Percentiles rank a stretch among this genome's conserved stretches.
phyloP scores from a whole-genome alignment of 2,113 vertebrate genomes.

The Picathartes gymnocephalus region DNA sequence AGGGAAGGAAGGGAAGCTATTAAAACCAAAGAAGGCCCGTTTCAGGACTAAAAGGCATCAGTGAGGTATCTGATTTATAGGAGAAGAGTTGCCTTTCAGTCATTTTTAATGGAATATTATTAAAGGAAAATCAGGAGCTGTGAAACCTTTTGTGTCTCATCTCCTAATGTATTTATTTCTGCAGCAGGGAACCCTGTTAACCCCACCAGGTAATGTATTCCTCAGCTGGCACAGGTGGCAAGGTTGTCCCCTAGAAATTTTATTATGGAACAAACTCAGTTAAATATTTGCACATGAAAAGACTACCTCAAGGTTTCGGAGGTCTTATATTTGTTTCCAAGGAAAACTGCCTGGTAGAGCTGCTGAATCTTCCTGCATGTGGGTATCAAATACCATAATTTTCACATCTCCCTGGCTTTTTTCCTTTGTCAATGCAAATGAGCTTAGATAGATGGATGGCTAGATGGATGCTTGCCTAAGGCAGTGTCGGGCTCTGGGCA shows the following conservation, averaged over 20 bases:
- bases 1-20: slow-evolving; percentile 48
- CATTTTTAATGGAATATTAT: slow-evolving; percentile 75
- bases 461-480: background rate
- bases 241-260: slow-evolving; percentile 72
- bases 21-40: slow-evolving; percentile 49
- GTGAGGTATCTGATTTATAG: slow-evolving; percentile 58
- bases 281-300: slow-evolving; percentile 69
- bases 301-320: slow-evolving; percentile 65
- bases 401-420: background rate
- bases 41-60: slow-evolving; percentile 31
- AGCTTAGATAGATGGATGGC: background rate
- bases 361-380: slow-evolving; percentile 12
- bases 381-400: slow-evolving; percentile 4
- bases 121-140: slow-evolving; percentile 72
- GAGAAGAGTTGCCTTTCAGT: slow-evolving; percentile 57
- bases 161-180: slow-evolving; percentile 77
- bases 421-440: background rate
- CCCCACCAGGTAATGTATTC: slow-evolving; percentile 73
- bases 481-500: slow-evolving; percentile 5
- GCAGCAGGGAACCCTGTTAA: slow-evolving; percentile 70
- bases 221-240: slow-evolving; percentile 53
- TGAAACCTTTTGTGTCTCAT: slow-evolving; percentile 67
- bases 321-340: slow-evolving; percentile 55
- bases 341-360: slow-evolving; percentile 10
- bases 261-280: slow-evolving; percentile 70